Percentiles rank a stretch among this genome's conserved stretches.
Evolutionary conservation across 2,888 invertebrate genomes (phyloP).

Genomic region (Melieria crassipennis): DNA sequence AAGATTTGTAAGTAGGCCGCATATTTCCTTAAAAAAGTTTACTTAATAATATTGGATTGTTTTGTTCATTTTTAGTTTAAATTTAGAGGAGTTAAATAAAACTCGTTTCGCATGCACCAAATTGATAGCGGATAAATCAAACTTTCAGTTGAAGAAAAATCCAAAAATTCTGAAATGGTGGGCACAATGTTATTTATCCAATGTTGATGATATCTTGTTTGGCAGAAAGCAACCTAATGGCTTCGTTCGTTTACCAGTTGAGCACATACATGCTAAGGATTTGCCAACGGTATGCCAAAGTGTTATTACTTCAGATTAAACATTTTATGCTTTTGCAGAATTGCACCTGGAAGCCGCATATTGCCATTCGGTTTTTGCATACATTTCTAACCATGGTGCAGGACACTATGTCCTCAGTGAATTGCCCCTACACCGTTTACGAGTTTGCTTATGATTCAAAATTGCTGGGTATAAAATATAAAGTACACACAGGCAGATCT

Average conservation of each 20-base stretch:
- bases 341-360: slow-evolving; percentile 13
- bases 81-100: slow-evolving; percentile 13
- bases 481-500: slow-evolving; percentile 14
- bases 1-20: slow-evolving; percentile 11
- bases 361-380: slow-evolving; percentile 18
- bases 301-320: background rate
- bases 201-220: slow-evolving; percentile 5
- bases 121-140: background rate
- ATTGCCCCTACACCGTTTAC: slow-evolving; percentile 21
- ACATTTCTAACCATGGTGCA: slow-evolving; percentile 2
- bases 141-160: background rate
- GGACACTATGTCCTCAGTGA: slow-evolving; percentile 7
- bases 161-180: slow-evolving; percentile 19
- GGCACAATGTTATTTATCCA: slow-evolving; percentile 19
- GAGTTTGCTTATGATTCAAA: slow-evolving; percentile 16
- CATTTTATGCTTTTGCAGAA: slow-evolving; percentile 4
- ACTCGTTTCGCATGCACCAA: slow-evolving; percentile 15
- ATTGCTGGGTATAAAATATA: slow-evolving; percentile 7
- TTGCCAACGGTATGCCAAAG: slow-evolving; percentile 17
- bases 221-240: slow-evolving; percentile 10
- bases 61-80: slow-evolving; percentile 7
- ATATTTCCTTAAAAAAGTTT: background rate
- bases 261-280: background rate
- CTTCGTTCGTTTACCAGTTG: slow-evolving; percentile 5
- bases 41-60: background rate